Conservation (phyloP, 2,797 vertebrate genomes). For the Crenichthys baileyi region DNA sequence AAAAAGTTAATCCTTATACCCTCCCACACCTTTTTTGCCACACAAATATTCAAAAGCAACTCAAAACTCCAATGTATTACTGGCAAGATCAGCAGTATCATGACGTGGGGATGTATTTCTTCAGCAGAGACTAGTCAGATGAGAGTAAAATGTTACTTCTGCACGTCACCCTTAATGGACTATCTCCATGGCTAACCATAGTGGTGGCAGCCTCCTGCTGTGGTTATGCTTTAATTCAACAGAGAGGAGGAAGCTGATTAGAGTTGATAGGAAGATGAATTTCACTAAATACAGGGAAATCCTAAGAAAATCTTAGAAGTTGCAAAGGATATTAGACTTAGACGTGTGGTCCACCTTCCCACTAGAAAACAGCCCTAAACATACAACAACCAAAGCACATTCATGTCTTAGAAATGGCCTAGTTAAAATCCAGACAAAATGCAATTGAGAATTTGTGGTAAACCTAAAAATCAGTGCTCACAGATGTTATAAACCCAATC, state of each 20-base stretch:
- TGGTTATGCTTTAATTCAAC: not conserved
- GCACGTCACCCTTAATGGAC: not conserved
- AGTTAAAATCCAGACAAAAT: not conserved
- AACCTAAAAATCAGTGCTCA: not conserved
- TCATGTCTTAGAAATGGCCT: not conserved
- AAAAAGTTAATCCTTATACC: not conserved
- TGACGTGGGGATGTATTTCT: not conserved
- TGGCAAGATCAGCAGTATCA: not conserved
- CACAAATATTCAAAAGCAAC: not conserved
- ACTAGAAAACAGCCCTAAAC: not conserved
- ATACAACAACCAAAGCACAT: not conserved
- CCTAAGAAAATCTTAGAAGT: not conserved
- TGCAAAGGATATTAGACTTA: not conserved
- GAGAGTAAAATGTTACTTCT: not conserved
- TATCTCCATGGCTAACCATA: not conserved
- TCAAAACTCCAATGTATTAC: not conserved
- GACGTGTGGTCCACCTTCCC: not conserved
- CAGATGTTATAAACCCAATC: not conserved
- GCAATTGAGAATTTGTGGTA: not conserved
- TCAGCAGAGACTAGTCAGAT: not conserved
- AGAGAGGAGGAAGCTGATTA: not conserved
- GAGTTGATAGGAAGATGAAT: not conserved
- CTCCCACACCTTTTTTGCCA: not conserved
- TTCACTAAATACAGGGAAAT: not conserved
- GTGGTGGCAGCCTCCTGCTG: not conserved